phyloP scores from a whole-genome alignment of 2,797 vertebrate genomes.

The Bradypus variegatus region DNA sequence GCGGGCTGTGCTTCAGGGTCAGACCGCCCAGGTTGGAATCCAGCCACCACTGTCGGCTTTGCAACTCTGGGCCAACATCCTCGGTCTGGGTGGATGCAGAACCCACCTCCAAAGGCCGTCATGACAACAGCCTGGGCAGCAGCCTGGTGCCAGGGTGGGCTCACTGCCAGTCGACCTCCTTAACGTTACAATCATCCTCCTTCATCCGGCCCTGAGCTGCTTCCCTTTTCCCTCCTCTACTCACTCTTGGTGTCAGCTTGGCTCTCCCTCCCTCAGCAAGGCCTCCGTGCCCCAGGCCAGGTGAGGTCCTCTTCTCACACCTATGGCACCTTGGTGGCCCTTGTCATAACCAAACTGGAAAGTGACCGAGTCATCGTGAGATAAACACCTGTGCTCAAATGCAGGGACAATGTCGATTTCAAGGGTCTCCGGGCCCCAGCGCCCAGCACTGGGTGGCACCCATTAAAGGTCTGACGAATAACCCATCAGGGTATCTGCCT shows the following conservation, averaged over 20 bases:
- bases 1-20: neutral
- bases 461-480: neutral
- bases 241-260: neutral
- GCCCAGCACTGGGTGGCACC: neutral
- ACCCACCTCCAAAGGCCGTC: neutral
- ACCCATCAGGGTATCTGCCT: too few species aligned
- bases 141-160: neutral
- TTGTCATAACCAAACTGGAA: too few species aligned
- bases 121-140: neutral
- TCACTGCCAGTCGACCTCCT: neutral
- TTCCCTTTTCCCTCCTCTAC: too few species aligned
- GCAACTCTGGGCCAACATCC: neutral
- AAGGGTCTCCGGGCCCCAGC: neutral
- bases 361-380: neutral
- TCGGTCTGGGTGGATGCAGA: neutral
- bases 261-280: neutral
- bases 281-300: neutral
- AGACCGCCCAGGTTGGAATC: neutral
- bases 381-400: neutral
- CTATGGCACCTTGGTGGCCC: rapidly evolving
- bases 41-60: too few species aligned
- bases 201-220: neutral
- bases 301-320: neutral
- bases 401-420: rapidly evolving
- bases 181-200: neutral